Conservation (phyloP, 2,888 invertebrate species). For the Cosmopolites sordidus region DNA sequence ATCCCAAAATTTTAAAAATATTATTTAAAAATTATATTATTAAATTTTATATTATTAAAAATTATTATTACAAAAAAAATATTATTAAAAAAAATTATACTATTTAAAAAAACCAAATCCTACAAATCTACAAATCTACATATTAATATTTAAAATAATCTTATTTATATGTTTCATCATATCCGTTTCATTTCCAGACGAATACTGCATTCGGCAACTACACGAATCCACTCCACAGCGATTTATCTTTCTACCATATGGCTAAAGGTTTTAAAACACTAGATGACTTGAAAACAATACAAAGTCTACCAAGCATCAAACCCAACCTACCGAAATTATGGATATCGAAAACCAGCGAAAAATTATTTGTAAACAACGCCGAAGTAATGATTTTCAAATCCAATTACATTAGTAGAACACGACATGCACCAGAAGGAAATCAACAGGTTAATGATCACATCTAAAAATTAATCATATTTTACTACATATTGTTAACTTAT, state of each 20-base stretch:
- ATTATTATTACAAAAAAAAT: too few relatives aligned
- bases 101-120: background rate
- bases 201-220: conserved; percentile 75
- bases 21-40: too few relatives aligned
- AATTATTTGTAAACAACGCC: conserved; percentile 82
- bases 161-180: too few relatives aligned
- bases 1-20: too few relatives aligned
- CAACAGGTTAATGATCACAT: conserved; percentile 28
- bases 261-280: conserved; percentile 57
- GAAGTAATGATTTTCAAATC: conserved; percentile 50
- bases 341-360: conserved; percentile 63
- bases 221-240: conserved; percentile 52
- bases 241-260: conserved; percentile 50
- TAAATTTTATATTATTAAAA: too few relatives aligned
- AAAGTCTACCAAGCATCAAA: conserved; percentile 28
- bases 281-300: conserved; percentile 50
- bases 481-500: too few relatives aligned
- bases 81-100: too few relatives aligned
- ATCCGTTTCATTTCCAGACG: conserved; percentile 23
- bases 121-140: background rate
- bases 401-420: conserved; percentile 10
- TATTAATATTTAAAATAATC: too few relatives aligned
- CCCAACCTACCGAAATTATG: conserved; percentile 74
- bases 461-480: too few relatives aligned
- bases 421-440: conserved; percentile 23